These are phyloP conservation scores for Coptodon bakossiorum DNA, from an alignment of 2,113 vertebrate genomes.

Conservation along the genomic window DNA sequence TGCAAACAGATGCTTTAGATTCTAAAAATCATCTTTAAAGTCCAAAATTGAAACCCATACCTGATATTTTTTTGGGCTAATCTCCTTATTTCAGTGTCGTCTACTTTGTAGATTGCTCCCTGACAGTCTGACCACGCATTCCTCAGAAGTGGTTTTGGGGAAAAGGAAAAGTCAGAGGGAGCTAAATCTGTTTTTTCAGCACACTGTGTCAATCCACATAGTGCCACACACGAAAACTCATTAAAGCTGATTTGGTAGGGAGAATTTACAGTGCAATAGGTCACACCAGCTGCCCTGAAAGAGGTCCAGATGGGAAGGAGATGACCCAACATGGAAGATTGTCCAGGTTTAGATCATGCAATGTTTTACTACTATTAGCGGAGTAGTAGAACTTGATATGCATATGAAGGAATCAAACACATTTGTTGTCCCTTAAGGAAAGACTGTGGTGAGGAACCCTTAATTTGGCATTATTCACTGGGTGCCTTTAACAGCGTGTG, in stretches of 20 bases:
- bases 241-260: neutral
- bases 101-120: neutral
- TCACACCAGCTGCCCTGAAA: neutral
- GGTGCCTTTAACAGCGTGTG: neutral
- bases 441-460: neutral
- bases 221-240: neutral
- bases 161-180: neutral
- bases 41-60: neutral
- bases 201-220: neutral
- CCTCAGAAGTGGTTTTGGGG: neutral
- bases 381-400: neutral
- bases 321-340: neutral
- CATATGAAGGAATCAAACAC: neutral
- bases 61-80: neutral
- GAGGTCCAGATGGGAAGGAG: neutral
- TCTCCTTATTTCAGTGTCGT: neutral
- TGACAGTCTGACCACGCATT: neutral
- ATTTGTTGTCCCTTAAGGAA: neutral
- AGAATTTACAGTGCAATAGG: neutral
- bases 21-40: neutral
- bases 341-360: neutral
- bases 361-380: neutral
- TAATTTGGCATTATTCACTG: neutral
- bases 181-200: neutral
- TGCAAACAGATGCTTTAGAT: neutral